A percentile compares a stretch with the other conserved stretches of the same genome.
Evolutionary conservation across 2,113 vertebrate species (phyloP).

Genomic region (Apaloderma vittatum): DNA sequence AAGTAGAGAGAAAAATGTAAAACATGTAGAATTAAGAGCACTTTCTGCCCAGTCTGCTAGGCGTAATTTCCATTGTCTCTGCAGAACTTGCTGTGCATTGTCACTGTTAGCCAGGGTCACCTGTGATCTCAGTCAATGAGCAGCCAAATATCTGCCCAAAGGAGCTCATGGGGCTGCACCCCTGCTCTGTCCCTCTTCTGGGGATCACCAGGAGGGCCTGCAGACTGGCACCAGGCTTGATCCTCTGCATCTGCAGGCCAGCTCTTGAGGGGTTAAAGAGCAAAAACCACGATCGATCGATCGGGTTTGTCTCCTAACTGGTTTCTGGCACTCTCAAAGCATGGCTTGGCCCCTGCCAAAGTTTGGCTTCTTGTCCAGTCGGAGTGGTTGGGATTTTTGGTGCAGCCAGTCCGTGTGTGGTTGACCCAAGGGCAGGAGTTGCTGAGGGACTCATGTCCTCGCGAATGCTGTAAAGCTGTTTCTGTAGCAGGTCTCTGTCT

Average conservation of each 20-base stretch:
- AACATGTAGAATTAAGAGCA: conserved; percentile 44
- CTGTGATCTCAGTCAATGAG: background rate
- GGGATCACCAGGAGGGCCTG: rapidly evolving
- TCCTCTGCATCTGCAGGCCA: background rate
- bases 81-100: background rate
- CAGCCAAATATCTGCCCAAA: background rate
- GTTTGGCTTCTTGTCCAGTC: background rate
- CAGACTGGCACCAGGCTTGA: background rate
- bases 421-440: background rate
- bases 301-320: background rate
- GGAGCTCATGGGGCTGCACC: background rate
- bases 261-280: background rate
- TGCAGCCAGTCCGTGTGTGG: background rate
- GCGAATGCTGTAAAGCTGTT: background rate
- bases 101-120: background rate
- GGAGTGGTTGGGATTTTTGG: background rate
- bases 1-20: conserved; percentile 47
- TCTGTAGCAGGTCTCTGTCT: background rate
- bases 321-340: background rate
- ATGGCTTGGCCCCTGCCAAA: background rate
- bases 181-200: background rate
- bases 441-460: rapidly evolving
- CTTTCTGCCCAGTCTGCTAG: conserved; percentile 14
- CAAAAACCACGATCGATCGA: rapidly evolving
- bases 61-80: background rate